Conservation (phyloP, 92 coral and sea anemone genomes). For the Meandrina meandrites region DNA sequence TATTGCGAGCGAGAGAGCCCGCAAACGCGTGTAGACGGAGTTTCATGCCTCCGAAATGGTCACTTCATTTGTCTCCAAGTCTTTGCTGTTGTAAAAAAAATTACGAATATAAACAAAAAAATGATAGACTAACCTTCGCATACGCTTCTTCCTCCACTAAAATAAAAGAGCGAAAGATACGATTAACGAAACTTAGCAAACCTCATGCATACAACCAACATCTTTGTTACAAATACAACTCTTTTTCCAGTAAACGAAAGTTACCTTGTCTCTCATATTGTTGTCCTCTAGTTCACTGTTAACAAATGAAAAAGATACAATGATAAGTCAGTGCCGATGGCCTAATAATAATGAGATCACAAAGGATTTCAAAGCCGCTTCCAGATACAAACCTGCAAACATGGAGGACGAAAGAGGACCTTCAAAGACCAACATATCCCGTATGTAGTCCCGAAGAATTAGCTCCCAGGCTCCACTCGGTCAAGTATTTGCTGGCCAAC, state of each 20-base stretch:
- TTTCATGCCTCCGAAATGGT: background rate
- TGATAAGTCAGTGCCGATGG: slow-evolving; percentile 39
- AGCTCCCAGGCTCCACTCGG: slow-evolving; percentile 28
- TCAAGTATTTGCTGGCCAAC: background rate
- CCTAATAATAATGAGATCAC: slow-evolving; percentile 2
- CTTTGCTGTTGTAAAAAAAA: background rate
- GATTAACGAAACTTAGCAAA: slow-evolving; percentile 1
- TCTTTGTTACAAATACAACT: background rate
- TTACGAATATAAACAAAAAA: background rate
- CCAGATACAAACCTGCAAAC: slow-evolving; percentile 51
- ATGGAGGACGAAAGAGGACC: slow-evolving; percentile 74
- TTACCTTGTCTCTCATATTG: slow-evolving; percentile 75
- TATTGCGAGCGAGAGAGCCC: background rate
- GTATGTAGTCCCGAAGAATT: slow-evolving; percentile 40
- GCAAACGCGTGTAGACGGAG: background rate
- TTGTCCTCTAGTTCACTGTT: slow-evolving; percentile 57
- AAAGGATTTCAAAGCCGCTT: slow-evolving; percentile 14
- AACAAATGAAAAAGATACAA: slow-evolving; percentile 7
- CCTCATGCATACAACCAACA: background rate
- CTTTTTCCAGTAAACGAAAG: background rate
- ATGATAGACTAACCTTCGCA: slow-evolving; percentile 73
- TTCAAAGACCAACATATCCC: slow-evolving; percentile 25
- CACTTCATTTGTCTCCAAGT: background rate
- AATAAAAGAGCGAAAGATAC: slow-evolving; percentile 13
- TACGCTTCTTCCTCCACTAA: slow-evolving; percentile 94